phyloP scores from a whole-genome alignment of 2,113 vertebrate species.

The Mormoops blainvillei region DNA sequence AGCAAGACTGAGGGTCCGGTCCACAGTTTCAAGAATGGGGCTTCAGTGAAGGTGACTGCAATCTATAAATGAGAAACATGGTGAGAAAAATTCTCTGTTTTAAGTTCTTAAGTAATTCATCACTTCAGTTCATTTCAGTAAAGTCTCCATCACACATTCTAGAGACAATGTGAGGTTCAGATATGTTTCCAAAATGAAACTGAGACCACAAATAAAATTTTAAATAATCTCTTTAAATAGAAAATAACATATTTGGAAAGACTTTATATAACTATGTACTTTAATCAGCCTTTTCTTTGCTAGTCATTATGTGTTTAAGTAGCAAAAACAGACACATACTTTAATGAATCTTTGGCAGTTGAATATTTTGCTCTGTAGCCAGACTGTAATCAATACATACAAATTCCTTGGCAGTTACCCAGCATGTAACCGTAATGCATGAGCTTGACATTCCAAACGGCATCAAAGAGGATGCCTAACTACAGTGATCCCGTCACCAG shows the following conservation, averaged over 20 bases:
- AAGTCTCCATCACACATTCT: not conserved
- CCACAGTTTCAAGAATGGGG: not conserved
- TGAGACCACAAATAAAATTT: not conserved
- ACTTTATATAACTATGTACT: not conserved
- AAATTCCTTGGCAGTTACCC: not conserved
- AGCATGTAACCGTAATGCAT: no score
- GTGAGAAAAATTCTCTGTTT: not conserved
- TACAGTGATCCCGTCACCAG: not conserved
- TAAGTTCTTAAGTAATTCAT: not conserved
- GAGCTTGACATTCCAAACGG: not conserved
- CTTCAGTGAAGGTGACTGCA: not conserved
- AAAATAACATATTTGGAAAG: slow-evolving; percentile 9
- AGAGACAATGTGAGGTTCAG: not conserved
- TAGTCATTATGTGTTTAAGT: not conserved
- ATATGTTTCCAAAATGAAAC: not conserved
- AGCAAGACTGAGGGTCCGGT: not conserved
- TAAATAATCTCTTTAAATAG: not conserved
- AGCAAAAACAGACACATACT: not conserved
- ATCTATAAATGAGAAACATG: not conserved
- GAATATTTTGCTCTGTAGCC: not conserved
- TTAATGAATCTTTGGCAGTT: not conserved
- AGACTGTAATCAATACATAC: not conserved
- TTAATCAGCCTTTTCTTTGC: not conserved
- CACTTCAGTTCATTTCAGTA: not conserved
- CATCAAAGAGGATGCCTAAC: not conserved